Evolutionary conservation across 2,888 invertebrate genomes (phyloP).

Genomic region (Apotomis betuletana): DNA sequence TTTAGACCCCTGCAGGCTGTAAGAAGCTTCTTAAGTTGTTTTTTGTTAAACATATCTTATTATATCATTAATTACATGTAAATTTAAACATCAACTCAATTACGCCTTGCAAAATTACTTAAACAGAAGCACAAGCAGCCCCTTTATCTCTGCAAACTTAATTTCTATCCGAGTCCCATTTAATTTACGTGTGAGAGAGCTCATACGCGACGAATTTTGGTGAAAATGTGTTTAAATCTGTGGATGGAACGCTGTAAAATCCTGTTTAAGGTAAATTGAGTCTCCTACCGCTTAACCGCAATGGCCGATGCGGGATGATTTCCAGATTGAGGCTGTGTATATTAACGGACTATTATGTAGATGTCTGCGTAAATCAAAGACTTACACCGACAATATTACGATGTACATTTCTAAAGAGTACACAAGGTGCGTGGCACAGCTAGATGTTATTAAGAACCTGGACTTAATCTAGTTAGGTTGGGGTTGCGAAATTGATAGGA

Average conservation of each 20-base stretch:
- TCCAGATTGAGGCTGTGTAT: background rate
- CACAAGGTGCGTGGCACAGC: too few species aligned
- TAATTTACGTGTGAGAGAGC: constrained; percentile 22
- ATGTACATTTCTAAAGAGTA: too few species aligned
- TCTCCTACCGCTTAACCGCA: background rate
- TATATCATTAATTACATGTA: constrained; percentile 12
- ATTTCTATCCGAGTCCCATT: constrained; percentile 21
- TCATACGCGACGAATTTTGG: constrained; percentile 24
- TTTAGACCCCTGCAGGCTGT: too few species aligned
- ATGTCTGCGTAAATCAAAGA: too few species aligned
- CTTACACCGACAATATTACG: too few species aligned
- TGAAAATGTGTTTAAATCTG: constrained; percentile 19
- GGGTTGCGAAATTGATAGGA: too few species aligned
- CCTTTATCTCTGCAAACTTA: constrained; percentile 21
- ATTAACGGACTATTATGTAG: too few species aligned
- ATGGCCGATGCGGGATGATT: background rate
- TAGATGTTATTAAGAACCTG: too few species aligned
- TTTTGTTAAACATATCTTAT: background rate
- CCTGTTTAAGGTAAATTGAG: constrained; percentile 19
- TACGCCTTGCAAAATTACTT: constrained; percentile 12
- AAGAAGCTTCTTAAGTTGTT: background rate
- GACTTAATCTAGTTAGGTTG: too few species aligned
- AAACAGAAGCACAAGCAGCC: constrained; percentile 1
- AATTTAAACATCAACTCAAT: constrained; percentile 27
- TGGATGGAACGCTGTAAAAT: constrained; percentile 19